Evolutionary conservation across 2,113 vertebrate genomes (phyloP), one percentile per base, ranked within the genome.

Genomic region (Lethenteron camtschaticum): DNA sequence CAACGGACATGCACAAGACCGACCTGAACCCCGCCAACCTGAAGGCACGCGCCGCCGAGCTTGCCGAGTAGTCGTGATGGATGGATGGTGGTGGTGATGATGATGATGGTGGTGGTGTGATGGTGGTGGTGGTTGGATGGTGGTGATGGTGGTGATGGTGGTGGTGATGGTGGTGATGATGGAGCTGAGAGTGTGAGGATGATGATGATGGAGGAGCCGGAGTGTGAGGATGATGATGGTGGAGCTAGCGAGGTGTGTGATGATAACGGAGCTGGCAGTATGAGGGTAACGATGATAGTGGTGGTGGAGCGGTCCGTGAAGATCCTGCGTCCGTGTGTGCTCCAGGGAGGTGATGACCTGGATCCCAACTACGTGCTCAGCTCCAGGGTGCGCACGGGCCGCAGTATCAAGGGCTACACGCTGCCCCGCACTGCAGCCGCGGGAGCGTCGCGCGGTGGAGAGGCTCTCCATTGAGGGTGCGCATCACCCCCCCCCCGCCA

Each of bases 21-120:
- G 89, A 92, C 79, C 83, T 94, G 77, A 92, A 94, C 84, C 85
- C 82, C 0, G 85, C 86, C 81, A 90, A 94, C 82, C 85, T 94
- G 79, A 94, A 94, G 86, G 89, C 87, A 9, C 18, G 71, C 10
- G 3, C 10, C 1, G 8, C 2, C 11, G 10, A 58, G 14, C 57
- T 18, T 68, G 10, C 4, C 57, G 20, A 69, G n/a, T 69, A 20
- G 16, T 16, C 57, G 10, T 56, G 69, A 56, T 14, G 57, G 55
- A 69, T 69, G 16, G 56, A 56, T 18, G 55, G 18, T 57, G 12
- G 8, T 57, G 18, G 12, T 68, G 20, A 6, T 57, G 10, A 11
- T 13, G 55, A 8, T 9, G 3, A 2, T 13, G 13, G n/a, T n/a
- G n/a, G n/a, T n/a, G n/a, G n/a, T n/a, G n/a, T 11, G 2, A 13